Evolutionary conservation across 2,113 vertebrate species (phyloP).

Genomic region (Columbina picui): DNA sequence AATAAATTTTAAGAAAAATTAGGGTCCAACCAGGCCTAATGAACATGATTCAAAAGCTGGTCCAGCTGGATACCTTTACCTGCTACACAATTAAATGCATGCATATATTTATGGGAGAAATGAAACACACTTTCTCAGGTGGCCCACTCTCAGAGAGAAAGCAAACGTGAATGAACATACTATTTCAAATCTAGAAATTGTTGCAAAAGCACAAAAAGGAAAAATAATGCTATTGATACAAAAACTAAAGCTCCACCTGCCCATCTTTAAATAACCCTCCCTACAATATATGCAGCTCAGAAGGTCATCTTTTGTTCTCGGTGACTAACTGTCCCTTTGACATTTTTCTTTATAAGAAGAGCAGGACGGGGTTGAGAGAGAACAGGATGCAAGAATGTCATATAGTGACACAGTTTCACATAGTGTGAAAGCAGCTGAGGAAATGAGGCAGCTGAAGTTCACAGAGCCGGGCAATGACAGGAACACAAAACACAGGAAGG

Average conservation of each 20-base stretch:
- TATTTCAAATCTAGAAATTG: not conserved
- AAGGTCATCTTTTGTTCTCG: conserved; percentile 28
- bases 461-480: not conserved
- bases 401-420: not conserved
- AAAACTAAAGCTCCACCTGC: not conserved
- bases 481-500: conserved; percentile 48
- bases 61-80: not conserved
- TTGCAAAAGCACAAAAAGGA: not conserved
- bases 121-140: not conserved
- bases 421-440: not conserved
- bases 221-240: not conserved
- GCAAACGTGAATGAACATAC: not conserved
- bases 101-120: not conserved
- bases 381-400: not conserved
- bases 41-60: not conserved
- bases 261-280: not conserved
- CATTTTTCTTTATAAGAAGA: not conserved
- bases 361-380: not conserved
- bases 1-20: too few relatives aligned
- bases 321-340: not conserved
- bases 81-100: not conserved
- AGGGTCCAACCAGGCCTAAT: not conserved
- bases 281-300: not conserved
- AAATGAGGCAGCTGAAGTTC: conserved; percentile 44
- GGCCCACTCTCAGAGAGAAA: not conserved